Evolutionary conservation across 2,797 vertebrate genomes (phyloP).

Genomic region (Crenichthys baileyi): DNA sequence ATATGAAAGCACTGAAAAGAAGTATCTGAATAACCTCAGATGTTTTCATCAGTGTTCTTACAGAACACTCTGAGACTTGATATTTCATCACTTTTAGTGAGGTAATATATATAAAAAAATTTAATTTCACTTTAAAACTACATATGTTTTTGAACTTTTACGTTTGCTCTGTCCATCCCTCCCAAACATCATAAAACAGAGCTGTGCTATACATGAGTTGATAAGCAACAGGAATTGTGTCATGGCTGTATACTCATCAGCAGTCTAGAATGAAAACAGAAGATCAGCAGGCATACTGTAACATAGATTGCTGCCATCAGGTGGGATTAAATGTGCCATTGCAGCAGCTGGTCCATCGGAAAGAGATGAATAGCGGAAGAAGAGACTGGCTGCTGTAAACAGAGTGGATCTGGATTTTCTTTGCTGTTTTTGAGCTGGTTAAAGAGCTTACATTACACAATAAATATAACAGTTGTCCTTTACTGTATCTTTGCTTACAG

Average conservation of each 20-base stretch:
- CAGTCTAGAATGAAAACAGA: background rate
- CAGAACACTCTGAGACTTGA: background rate
- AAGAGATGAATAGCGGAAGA: background rate
- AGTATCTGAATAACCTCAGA: background rate
- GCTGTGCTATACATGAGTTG: background rate
- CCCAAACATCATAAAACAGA: background rate
- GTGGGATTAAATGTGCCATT: slow-evolving; percentile 4
- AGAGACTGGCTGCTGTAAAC: background rate
- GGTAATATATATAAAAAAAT: background rate
- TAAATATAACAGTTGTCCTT: background rate
- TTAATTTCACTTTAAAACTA: background rate
- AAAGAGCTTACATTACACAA: background rate
- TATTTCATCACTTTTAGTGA: background rate
- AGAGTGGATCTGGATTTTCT: background rate
- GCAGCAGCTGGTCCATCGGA: slow-evolving; percentile 5
- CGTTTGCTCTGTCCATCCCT: background rate
- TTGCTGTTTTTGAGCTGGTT: background rate
- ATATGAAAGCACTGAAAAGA: background rate
- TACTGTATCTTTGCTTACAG: background rate
- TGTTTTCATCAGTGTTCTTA: background rate
- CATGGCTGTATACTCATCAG: background rate
- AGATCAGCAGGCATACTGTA: slow-evolving; percentile 3
- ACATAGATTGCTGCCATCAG: background rate
- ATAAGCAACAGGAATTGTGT: background rate
- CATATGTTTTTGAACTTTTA: background rate